These are phyloP conservation scores for Lichenostomus cassidix DNA, from an alignment of 2,113 vertebrate species.

Conservation along the genomic window DNA sequence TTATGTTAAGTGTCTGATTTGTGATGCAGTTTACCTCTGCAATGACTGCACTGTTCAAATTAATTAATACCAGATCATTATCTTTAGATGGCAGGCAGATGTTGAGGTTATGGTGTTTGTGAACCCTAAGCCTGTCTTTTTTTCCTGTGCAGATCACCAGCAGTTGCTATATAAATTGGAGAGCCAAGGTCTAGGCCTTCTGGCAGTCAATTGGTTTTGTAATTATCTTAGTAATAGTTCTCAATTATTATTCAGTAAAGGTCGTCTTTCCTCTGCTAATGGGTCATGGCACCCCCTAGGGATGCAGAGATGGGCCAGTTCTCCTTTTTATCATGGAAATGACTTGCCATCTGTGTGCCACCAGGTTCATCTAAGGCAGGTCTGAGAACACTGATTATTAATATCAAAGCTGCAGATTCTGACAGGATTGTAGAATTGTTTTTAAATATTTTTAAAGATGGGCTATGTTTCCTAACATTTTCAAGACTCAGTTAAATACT, in stretches of 20 bases:
- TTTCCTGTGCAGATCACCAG: slow-evolving; percentile 58
- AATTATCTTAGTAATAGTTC: slow-evolving; percentile 80
- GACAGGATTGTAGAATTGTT: background rate
- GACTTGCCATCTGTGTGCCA: slow-evolving; percentile 66
- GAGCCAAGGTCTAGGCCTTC: slow-evolving; percentile 69
- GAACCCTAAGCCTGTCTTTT: slow-evolving; percentile 58
- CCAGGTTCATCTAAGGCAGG: slow-evolving; percentile 44
- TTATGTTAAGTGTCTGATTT: slow-evolving; percentile 55
- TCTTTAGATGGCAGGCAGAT: slow-evolving; percentile 73
- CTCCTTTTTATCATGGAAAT: slow-evolving; percentile 72
- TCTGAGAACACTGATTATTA: slow-evolving; percentile 34
- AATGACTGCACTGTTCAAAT: slow-evolving; percentile 59
- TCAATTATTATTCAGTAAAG: slow-evolving; percentile 77
- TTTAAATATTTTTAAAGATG: background rate
- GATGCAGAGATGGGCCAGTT: slow-evolving; percentile 47
- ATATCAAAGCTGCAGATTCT: slow-evolving; percentile 25
- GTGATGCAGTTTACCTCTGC: slow-evolving; percentile 42
- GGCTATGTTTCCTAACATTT: background rate
- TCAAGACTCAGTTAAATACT: background rate
- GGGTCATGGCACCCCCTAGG: slow-evolving; percentile 60
- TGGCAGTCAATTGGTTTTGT: slow-evolving; percentile 72
- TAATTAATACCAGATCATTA: slow-evolving; percentile 76
- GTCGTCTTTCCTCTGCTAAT: slow-evolving; percentile 59
- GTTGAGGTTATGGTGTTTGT: slow-evolving; percentile 71
- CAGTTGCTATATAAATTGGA: slow-evolving; percentile 67